A percentile compares a stretch with the other conserved stretches of the same genome.
Conservation (phyloP, 2,888 invertebrate species). For the Ceriagrion tenellum region DNA sequence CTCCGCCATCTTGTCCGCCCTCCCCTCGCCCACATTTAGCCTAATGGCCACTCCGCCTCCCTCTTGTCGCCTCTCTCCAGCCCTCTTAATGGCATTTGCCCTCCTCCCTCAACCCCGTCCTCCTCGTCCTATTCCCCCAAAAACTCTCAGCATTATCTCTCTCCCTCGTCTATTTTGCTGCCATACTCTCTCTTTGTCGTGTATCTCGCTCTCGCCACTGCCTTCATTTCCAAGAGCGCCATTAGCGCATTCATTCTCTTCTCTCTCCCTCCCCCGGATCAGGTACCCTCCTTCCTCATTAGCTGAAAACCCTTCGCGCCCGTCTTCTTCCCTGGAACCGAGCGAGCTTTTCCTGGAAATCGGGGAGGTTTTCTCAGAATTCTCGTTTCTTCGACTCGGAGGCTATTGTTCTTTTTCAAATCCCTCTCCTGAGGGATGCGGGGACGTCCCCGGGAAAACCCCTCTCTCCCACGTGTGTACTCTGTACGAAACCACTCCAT, state of each 20-base stretch:
- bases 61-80: neutral
- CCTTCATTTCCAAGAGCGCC: neutral
- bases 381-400: neutral
- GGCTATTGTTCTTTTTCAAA: neutral
- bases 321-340: neutral
- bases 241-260: neutral
- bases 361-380: neutral
- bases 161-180: neutral
- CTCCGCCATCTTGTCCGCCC: neutral
- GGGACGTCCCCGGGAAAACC: neutral
- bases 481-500: neutral
- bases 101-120: neutral
- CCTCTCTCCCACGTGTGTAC: neutral
- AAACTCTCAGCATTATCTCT: constrained; percentile 6
- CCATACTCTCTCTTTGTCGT: neutral
- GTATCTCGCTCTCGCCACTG: neutral
- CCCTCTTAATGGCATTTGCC: neutral
- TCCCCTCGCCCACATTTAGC: neutral
- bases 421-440: neutral
- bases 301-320: neutral
- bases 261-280: neutral
- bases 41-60: neutral
- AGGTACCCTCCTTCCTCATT: neutral
- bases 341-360: neutral
- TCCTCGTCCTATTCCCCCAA: neutral